Evolutionary conservation across 2,113 vertebrate genomes (phyloP).

Genomic region (Perognathus longimembris): DNA sequence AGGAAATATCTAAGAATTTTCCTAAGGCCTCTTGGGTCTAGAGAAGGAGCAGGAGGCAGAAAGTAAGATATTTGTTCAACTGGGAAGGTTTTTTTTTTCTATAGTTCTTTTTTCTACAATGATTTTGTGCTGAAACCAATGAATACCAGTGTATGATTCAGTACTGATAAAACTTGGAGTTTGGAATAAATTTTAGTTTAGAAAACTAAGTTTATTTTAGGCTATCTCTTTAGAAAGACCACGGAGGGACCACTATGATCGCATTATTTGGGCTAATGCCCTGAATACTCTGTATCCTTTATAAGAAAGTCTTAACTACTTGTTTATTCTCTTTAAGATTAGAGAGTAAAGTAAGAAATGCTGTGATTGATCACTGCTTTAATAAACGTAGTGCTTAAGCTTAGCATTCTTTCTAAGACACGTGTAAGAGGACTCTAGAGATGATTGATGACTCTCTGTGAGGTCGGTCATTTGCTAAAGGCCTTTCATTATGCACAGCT

Average conservation of each 20-base stretch:
- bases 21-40: not conserved
- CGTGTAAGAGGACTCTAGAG: not conserved
- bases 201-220: conserved; percentile 18
- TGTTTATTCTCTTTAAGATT: conserved; percentile 13
- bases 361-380: not conserved
- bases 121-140: not conserved
- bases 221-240: not conserved
- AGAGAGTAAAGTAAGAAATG: not conserved
- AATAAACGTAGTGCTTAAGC: not conserved
- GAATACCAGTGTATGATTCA: not conserved
- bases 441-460: not conserved
- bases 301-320: not conserved
- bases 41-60: not conserved
- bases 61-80: not conserved
- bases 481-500: not conserved
- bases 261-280: not conserved
- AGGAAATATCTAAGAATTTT: not conserved
- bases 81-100: not conserved
- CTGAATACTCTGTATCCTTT: not conserved
- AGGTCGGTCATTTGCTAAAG: not conserved
- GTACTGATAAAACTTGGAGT: not conserved
- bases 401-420: conserved; percentile 11
- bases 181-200: conserved; percentile 1
- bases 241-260: not conserved
- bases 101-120: not conserved